Evolutionary conservation across 2,888 invertebrate species (phyloP).

Genomic region (Cabera pusaria): DNA sequence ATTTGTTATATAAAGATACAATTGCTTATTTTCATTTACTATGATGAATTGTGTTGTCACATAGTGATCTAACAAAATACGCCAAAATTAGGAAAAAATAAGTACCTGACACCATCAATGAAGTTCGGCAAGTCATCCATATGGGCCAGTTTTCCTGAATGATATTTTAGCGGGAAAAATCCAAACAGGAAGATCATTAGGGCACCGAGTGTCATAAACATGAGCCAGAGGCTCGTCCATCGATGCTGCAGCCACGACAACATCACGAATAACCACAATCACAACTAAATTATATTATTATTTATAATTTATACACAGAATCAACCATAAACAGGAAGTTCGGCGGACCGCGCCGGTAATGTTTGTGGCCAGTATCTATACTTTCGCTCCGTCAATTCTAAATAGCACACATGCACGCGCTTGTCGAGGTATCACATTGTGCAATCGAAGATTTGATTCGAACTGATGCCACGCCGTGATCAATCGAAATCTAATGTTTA

Average conservation of each 20-base stretch:
- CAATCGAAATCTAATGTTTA: conserved; percentile 16
- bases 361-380: conserved; percentile 18
- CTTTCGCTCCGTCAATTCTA: conserved; percentile 40
- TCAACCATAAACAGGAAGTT: conserved; percentile 12
- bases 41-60: too few relatives aligned
- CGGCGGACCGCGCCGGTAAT: conserved; percentile 14
- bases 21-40: too few relatives aligned
- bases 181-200: conserved; percentile 82
- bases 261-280: conserved; percentile 48
- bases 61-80: too few relatives aligned
- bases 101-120: conserved; percentile 79
- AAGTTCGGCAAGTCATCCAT: conserved; percentile 80
- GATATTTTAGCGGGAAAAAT: conserved; percentile 84
- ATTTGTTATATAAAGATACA: too few relatives aligned
- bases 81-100: too few relatives aligned
- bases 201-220: conserved; percentile 60
- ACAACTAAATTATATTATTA: too few relatives aligned
- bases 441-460: conserved; percentile 32
- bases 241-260: conserved; percentile 66
- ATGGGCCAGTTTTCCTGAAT: conserved; percentile 72
- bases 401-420: conserved; percentile 33
- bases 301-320: conserved; percentile 2
- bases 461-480: conserved; percentile 10
- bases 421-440: conserved; percentile 40
- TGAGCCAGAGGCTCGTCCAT: conserved; percentile 70